Evolutionary conservation across 1,140 invertebrate species (phyloP).

Genomic region (Trichonephila inaurata): DNA sequence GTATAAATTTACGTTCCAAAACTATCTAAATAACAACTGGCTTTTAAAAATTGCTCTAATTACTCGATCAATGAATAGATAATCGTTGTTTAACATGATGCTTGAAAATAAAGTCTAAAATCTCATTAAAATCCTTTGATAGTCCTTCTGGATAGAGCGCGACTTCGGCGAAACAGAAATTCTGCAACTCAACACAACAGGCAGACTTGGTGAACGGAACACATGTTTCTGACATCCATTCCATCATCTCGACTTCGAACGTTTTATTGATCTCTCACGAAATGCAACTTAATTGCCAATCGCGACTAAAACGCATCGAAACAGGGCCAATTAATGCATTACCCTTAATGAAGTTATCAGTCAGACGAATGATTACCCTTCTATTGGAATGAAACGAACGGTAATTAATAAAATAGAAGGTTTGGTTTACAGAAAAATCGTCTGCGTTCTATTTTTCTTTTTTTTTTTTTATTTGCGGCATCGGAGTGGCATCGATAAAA

Average conservation of each 20-base stretch:
- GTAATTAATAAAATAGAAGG: slow-evolving; percentile 15
- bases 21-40: too few species aligned
- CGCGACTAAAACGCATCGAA: background rate
- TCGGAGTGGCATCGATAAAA: background rate
- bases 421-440: background rate
- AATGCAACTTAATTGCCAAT: background rate
- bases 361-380: background rate
- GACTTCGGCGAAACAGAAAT: background rate
- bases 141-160: background rate
- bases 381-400: background rate
- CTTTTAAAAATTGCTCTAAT: too few species aligned
- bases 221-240: slow-evolving; percentile 11
- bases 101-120: too few species aligned
- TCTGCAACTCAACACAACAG: background rate
- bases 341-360: slow-evolving; percentile 32
- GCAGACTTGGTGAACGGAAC: background rate
- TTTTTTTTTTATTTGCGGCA: background rate
- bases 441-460: background rate
- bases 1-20: too few species aligned
- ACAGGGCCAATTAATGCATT: slow-evolving; percentile 14
- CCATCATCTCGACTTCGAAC: background rate
- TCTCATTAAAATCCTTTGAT: background rate
- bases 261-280: background rate
- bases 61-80: too few species aligned
- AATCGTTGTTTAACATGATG: too few species aligned